Base-by-base conservation (phyloP, 2,888 invertebrate species). In the Ormyrus pomaceus region DNA sequence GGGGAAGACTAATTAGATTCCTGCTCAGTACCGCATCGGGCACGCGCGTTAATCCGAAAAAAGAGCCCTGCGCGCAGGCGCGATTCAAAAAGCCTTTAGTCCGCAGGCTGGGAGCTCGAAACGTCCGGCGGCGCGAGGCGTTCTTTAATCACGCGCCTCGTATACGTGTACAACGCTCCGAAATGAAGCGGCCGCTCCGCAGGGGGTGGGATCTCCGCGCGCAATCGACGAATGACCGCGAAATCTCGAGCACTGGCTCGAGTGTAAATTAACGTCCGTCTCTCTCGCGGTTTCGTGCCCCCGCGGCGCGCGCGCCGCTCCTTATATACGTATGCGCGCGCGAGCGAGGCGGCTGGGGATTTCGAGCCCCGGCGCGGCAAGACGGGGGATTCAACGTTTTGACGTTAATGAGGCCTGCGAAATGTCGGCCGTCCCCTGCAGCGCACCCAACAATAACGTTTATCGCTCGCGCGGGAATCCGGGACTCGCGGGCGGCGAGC, bases 351-450 rank as follows among this genome's bases (percentile, higher is more conserved):
- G 53, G 46, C 51, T 45, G n/a, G 8, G n/a, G 46, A 50, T 53
- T 71, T 50, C 6, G 34, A 45, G 5, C 11, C 13, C 19, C 13
- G n/a, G 11, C 13, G 7, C 66, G 50, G 46, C 50, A 8, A 71
- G 46, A 71, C 13, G 64, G 19, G n/a, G n/a, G 34, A 68, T 76
- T 51, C 10, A 59, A 48, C 53, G 50, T 66, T 77, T 56, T 71
- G 71, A 72, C 71, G 72, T 77, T 77, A 77, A 77, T 72, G 71
- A 77, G 71, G 45, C 65, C 53, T 19, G 59, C 53, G 61, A 64
- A 70, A 50, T 34, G 58, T 8, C 55, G 50, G 53, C 62, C 8
- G 64, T 19, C 19, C 19, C 19, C 19, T 19, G 58, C 50, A n/a
- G n/a, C 46, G 19, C 34, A 45, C 11, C 10, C 58, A 56, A 19